A percentile compares a stretch with the other conserved stretches of the same genome.
These are phyloP conservation scores for Anorthoa munda DNA, from an alignment of 2,888 invertebrate species.

Conservation along the genomic window DNA sequence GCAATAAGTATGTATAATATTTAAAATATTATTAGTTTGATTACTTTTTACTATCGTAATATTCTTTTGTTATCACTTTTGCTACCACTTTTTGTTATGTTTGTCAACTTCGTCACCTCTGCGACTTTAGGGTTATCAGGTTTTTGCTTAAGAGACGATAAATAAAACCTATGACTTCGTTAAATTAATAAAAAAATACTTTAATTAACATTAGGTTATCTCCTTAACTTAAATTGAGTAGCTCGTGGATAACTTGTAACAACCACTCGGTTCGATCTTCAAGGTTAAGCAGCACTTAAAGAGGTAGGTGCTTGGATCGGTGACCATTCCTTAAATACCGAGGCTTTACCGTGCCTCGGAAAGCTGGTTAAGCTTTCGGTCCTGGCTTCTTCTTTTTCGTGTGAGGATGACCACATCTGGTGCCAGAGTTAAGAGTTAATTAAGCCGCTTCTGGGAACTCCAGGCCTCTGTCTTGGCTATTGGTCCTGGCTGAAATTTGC, in stretches of 20 bases:
- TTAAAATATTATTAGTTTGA: not conserved
- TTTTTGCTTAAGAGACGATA: conserved; percentile 6
- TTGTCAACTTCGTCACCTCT: conserved; percentile 1
- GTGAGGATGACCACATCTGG: no score
- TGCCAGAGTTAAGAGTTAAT: no score
- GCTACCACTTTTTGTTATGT: not conserved
- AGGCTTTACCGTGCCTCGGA: not conserved
- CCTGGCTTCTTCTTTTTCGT: not conserved
- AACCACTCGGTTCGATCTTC: no score
- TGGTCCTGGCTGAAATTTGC: not conserved
- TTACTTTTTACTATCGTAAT: not conserved
- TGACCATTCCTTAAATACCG: no score
- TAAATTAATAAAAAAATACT: not conserved
- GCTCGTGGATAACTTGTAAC: not conserved
- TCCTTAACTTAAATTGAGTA: not conserved
- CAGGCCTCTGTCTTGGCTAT: not conserved
- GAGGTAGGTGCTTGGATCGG: no score
- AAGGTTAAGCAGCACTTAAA: no score
- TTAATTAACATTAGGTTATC: not conserved
- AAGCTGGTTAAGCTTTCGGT: not conserved
- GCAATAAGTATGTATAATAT: no score
- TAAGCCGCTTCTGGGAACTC: no score
- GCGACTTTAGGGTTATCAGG: conserved; percentile 33
- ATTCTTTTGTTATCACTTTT: conserved; percentile 1
- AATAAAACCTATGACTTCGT: conserved; percentile 1